These are phyloP conservation scores for Cydia amplana DNA, from an alignment of 1,140 invertebrate genomes.

Conservation along the genomic window DNA sequence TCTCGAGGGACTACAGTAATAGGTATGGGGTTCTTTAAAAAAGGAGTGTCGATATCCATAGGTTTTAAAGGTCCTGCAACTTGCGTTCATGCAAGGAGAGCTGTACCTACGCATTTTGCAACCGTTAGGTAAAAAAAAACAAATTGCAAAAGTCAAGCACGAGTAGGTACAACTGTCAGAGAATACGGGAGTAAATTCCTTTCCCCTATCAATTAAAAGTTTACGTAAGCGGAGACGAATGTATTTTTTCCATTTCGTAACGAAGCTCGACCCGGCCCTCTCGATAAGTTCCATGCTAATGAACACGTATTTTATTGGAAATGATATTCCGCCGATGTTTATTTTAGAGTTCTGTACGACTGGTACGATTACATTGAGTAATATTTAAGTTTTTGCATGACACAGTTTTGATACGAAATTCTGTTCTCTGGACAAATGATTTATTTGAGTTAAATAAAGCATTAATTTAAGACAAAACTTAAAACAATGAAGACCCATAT, in stretches of 20 bases:
- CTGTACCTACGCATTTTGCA: too few relatives aligned
- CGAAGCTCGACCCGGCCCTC: not conserved
- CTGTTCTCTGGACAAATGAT: not conserved
- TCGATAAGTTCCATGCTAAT: conserved; percentile 12
- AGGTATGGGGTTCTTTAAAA: too few relatives aligned
- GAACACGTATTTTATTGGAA: conserved; percentile 28
- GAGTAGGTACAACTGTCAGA: not conserved
- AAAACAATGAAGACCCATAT: too few relatives aligned
- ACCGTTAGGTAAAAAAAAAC: too few relatives aligned
- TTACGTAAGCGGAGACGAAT: conserved; percentile 7
- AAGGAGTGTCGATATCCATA: too few relatives aligned
- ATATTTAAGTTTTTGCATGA: not conserved
- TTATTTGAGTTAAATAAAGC: too few relatives aligned
- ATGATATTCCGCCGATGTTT: conserved; percentile 17
- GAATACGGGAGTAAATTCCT: not conserved
- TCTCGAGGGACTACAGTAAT: too few relatives aligned
- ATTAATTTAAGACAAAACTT: too few relatives aligned
- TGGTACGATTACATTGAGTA: not conserved
- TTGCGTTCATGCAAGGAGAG: too few relatives aligned
- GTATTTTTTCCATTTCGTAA: conserved; percentile 25
- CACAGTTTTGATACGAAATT: not conserved
- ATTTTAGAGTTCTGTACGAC: conserved; percentile 4
- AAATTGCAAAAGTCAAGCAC: not conserved
- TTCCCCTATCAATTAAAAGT: not conserved
- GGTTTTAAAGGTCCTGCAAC: too few relatives aligned